These are phyloP conservation scores for Chorisops tibialis DNA, from an alignment of 2,888 invertebrate species.

Conservation along the genomic window DNA sequence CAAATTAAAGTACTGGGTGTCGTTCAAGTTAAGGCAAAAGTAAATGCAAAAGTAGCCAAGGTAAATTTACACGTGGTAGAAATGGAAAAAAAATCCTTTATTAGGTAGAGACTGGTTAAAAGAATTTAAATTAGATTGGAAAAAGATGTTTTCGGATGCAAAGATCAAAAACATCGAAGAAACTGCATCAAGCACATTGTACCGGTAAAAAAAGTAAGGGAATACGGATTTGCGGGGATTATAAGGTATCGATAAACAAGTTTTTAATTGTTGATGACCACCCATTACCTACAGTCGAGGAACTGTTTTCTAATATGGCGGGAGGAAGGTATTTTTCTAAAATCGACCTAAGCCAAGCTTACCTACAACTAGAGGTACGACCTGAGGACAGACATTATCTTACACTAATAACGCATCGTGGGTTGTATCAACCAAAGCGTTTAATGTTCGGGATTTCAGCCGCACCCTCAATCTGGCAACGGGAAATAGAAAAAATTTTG, in stretches of 20 bases:
- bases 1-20: too few species aligned
- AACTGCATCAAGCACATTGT: too few species aligned
- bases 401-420: neutral
- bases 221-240: too few species aligned
- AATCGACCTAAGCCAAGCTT: conserved; percentile 40
- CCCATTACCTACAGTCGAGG: conserved; percentile 34
- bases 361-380: conserved; percentile 40
- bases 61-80: conserved; percentile 33
- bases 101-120: conserved; percentile 38
- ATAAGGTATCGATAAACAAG: too few species aligned
- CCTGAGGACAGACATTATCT: conserved; percentile 20
- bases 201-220: too few species aligned
- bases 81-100: conserved; percentile 35
- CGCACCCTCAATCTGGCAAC: too few species aligned
- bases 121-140: conserved; percentile 34
- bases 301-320: too few species aligned
- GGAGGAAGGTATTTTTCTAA: too few species aligned
- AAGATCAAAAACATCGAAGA: too few species aligned
- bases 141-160: neutral
- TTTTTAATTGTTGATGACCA: conserved; percentile 33
- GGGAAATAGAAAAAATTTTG: too few species aligned
- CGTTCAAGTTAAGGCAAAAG: neutral
- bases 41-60: neutral
- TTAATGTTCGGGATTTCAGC: conserved; percentile 3
- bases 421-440: neutral